Evolutionary conservation across 2,113 vertebrate genomes (phyloP).

Genomic region (Alces alces): DNA sequence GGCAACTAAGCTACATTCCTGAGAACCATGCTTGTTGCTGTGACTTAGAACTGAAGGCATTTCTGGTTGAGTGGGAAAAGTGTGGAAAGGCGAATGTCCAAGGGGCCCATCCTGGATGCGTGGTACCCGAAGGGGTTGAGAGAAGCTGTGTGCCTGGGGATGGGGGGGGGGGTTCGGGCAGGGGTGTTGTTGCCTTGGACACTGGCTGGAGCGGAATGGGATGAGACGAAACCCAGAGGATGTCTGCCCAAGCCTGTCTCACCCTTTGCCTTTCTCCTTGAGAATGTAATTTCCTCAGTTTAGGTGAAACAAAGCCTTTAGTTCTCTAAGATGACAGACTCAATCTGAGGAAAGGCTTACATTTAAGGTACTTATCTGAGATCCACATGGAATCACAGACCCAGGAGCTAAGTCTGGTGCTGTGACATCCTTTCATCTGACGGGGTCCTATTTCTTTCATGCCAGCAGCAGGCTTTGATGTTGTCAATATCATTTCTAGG

Average conservation of each 20-base stretch:
- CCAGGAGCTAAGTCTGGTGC: no score
- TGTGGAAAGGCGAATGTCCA: accelerated
- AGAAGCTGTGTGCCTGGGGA: neutral
- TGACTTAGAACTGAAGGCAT: no score
- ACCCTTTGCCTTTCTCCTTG: no score
- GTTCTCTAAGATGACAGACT: neutral
- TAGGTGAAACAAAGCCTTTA: neutral
- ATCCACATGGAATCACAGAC: neutral
- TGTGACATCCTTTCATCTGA: accelerated
- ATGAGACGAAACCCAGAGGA: accelerated
- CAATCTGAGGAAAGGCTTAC: accelerated
- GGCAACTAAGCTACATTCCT: accelerated
- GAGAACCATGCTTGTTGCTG: accelerated
- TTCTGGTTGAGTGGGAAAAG: neutral
- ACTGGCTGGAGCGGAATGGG: accelerated
- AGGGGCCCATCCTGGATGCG: accelerated
- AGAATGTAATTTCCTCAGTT: neutral
- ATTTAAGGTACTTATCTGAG: no score
- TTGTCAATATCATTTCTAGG: accelerated
- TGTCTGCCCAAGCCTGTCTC: neutral
- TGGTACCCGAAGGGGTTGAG: neutral
- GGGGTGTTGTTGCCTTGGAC: neutral
- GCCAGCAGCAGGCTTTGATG: accelerated
- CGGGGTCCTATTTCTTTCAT: accelerated
- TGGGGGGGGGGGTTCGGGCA: accelerated